Percentiles rank a stretch among this genome's conserved stretches.
phyloP scores from a whole-genome alignment of 2,113 vertebrate species.

The Aepyceros melampus region DNA sequence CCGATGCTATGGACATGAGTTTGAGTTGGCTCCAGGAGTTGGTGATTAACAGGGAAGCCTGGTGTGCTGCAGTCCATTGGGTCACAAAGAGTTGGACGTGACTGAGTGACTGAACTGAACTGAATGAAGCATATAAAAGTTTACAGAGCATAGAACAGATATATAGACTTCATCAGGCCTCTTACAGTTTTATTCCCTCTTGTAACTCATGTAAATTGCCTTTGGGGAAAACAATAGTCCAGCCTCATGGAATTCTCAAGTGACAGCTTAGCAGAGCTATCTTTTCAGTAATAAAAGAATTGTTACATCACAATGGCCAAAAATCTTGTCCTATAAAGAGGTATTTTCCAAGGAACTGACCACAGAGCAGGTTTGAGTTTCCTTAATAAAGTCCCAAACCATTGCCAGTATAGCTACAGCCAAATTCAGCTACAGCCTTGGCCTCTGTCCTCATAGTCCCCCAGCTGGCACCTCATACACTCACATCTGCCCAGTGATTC shows the following conservation, averaged over 20 bases:
- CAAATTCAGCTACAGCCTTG: not conserved
- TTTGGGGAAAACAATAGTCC: not conserved
- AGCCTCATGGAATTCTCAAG: not conserved
- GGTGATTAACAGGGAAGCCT: not conserved
- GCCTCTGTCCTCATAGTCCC: not conserved
- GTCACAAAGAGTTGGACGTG: not conserved
- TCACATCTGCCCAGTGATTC: not conserved
- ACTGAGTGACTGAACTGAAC: not conserved
- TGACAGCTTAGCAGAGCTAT: not conserved
- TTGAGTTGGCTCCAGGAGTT: not conserved
- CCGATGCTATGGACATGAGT: not conserved
- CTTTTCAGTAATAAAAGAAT: not conserved
- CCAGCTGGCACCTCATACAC: not conserved
- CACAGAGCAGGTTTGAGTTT: not conserved
- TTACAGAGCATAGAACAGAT: not conserved
- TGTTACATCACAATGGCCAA: not conserved
- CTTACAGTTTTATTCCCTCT: not conserved
- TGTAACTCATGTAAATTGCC: not conserved
- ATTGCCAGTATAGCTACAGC: not conserved
- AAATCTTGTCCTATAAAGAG: not conserved
- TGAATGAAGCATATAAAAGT: not conserved
- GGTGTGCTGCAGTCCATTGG: not conserved
- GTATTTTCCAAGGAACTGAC: not conserved
- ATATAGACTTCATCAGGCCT: not conserved
- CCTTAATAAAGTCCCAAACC: not conserved